A percentile compares a stretch with the other conserved stretches of the same genome.
Conservation (phyloP, 2,888 invertebrate genomes). For the Pyrochroa serraticornis region DNA sequence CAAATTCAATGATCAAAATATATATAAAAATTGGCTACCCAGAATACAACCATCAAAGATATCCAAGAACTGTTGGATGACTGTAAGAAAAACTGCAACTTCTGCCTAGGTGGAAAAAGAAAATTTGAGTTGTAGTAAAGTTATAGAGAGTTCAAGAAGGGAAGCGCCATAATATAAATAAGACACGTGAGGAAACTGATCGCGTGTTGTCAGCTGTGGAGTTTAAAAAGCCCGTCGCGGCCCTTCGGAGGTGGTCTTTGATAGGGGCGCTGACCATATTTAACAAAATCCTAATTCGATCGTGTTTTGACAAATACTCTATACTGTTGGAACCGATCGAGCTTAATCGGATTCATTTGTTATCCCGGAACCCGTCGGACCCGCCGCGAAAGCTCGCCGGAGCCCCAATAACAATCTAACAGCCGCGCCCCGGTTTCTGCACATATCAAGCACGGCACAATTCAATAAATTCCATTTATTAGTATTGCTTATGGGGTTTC, state of each 20-base stretch:
- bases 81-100: too few relatives aligned
- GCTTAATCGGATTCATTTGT: constrained; percentile 21
- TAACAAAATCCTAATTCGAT: constrained; percentile 5
- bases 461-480: constrained; percentile 28
- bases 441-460: constrained; percentile 24
- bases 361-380: background rate
- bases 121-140: too few relatives aligned
- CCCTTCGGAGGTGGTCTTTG: background rate
- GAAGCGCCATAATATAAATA: too few relatives aligned
- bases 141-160: too few relatives aligned
- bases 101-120: too few relatives aligned
- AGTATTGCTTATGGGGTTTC: constrained; percentile 29
- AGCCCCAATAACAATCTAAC: background rate
- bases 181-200: too few relatives aligned
- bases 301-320: constrained; percentile 15
- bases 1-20: too few relatives aligned
- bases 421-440: background rate
- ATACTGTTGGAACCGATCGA: constrained; percentile 1
- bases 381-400: background rate
- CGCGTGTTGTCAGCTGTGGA: too few relatives aligned
- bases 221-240: background rate
- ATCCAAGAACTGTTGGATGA: too few relatives aligned
- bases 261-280: background rate
- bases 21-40: too few relatives aligned
- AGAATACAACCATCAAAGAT: too few relatives aligned